A percentile compares a stretch with the other conserved stretches of the same genome.
Conservation (phyloP, 2,888 invertebrate species). For the Eupithecia abbreviata region DNA sequence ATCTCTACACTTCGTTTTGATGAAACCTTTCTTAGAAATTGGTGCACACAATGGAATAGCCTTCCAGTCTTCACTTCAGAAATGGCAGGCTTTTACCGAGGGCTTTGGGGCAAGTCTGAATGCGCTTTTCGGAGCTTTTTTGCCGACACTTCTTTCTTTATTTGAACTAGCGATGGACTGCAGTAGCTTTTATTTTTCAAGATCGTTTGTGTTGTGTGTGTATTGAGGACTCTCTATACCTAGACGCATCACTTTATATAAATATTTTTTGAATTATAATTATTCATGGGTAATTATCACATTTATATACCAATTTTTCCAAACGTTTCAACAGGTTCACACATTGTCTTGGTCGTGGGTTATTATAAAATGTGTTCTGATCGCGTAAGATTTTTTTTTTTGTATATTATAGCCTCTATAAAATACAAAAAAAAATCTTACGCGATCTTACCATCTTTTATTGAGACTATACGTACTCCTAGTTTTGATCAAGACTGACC, state of each 20-base stretch:
- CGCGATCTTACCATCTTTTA: background rate
- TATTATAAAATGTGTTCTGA: too few relatives aligned
- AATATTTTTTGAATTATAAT: background rate
- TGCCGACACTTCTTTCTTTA: slow-evolving; percentile 22
- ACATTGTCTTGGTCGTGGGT: too few relatives aligned
- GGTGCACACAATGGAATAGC: slow-evolving; percentile 6
- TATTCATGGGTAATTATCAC: too few relatives aligned
- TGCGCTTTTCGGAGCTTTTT: slow-evolving; percentile 22
- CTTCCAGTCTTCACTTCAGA: slow-evolving; percentile 4
- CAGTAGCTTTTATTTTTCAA: background rate
- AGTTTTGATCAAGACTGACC: slow-evolving; percentile 78
- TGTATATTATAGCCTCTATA: too few relatives aligned
- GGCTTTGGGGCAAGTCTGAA: slow-evolving; percentile 9
- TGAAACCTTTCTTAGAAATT: slow-evolving; percentile 21
- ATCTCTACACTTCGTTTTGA: slow-evolving; percentile 6
- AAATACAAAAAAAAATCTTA: too few relatives aligned
- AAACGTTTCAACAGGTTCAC: too few relatives aligned
- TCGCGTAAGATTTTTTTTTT: too few relatives aligned
- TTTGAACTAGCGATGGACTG: slow-evolving; percentile 6
- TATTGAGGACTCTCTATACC: background rate
- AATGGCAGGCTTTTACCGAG: slow-evolving; percentile 12
- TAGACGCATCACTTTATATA: background rate
- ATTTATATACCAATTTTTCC: too few relatives aligned
- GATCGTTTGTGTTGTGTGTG: background rate
- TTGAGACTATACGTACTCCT: background rate